Conservation (phyloP, 1,140 invertebrate species). For the Drosophila littoralis region DNA sequence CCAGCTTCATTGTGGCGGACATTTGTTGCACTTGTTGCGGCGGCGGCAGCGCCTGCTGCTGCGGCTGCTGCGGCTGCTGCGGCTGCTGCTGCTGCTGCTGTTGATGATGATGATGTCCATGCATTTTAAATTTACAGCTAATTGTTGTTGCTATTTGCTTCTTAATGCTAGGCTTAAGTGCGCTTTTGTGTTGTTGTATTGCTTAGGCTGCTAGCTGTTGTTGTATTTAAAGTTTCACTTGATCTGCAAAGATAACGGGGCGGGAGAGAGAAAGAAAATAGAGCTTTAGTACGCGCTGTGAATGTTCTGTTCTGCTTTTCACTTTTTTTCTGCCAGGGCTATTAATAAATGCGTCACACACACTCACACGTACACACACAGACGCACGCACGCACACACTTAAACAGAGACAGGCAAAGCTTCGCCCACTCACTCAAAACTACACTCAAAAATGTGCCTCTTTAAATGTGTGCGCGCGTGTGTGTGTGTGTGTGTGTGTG, state of each 20-base stretch:
- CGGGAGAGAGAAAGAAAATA: constrained; percentile 2
- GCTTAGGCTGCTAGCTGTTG: constrained; percentile 59
- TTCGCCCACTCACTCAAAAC: constrained; percentile 44
- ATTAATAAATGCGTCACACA: constrained; percentile 48
- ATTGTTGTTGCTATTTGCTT: constrained; percentile 45
- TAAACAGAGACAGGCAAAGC: constrained; percentile 32
- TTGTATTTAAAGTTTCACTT: constrained; percentile 63
- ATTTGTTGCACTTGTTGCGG: constrained; percentile 35
- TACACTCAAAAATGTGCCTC: constrained; percentile 27
- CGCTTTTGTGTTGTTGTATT: constrained; percentile 32
- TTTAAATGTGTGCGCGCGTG: constrained; percentile 12
- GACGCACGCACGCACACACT: background rate
- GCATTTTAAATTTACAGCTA: constrained; percentile 53
- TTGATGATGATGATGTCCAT: constrained; percentile 69
- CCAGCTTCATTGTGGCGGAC: constrained; percentile 33
- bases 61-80: constrained; percentile 47
- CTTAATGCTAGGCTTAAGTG: constrained; percentile 34
- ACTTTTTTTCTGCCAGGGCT: constrained; percentile 22
- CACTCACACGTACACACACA: constrained; percentile 8
- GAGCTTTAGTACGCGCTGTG: constrained; percentile 19
- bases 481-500: constrained; percentile 10
- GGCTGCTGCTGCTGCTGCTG: constrained; percentile 51
- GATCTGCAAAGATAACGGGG: constrained; percentile 56
- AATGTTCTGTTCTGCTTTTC: constrained; percentile 22
- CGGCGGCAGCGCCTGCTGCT: constrained; percentile 43